These are phyloP conservation scores for Nyctereutes procyonoides DNA, from an alignment of 2,113 vertebrate genomes.

Conservation along the genomic window DNA sequence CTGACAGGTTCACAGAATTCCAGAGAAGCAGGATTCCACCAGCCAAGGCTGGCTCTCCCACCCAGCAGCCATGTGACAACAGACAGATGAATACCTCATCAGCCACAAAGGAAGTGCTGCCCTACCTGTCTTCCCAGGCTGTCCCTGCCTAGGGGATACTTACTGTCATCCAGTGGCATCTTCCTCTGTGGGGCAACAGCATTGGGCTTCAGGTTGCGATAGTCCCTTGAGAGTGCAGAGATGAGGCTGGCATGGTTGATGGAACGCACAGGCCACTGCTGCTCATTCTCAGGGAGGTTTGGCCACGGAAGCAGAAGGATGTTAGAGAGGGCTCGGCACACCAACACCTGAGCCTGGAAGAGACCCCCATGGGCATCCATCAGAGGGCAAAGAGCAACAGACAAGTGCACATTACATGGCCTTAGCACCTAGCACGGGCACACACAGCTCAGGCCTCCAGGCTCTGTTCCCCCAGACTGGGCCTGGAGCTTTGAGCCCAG, in stretches of 20 bases:
- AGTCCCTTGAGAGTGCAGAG: slow-evolving; percentile 93
- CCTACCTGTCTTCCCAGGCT: not conserved
- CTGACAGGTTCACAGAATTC: slow-evolving; percentile 81
- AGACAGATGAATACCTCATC: not conserved
- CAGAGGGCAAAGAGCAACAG: not conserved
- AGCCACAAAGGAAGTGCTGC: not conserved
- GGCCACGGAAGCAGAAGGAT: slow-evolving; percentile 97
- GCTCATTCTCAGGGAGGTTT: slow-evolving; percentile 94
- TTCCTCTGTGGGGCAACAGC: slow-evolving; percentile 90
- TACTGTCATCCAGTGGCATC: slow-evolving; percentile 91
- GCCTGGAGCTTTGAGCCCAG: not conserved
- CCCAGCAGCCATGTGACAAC: not conserved
- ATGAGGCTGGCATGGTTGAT: slow-evolving; percentile 93
- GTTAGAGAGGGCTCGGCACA: slow-evolving; percentile 96
- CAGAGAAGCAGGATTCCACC: not conserved
- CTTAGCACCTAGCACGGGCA: not conserved
- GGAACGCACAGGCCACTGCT: slow-evolving; percentile 97
- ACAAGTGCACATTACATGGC: fast-evolving
- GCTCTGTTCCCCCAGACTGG: not conserved
- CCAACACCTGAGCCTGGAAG: slow-evolving; percentile 94
- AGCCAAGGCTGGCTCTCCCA: not conserved
- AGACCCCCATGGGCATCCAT: not conserved
- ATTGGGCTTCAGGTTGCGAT: slow-evolving; percentile 90
- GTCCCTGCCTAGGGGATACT: slow-evolving; percentile 77
- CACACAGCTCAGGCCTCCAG: not conserved